Conservation (phyloP, 2,888 invertebrate genomes). For the Ditylenchus weischeri region DNA sequence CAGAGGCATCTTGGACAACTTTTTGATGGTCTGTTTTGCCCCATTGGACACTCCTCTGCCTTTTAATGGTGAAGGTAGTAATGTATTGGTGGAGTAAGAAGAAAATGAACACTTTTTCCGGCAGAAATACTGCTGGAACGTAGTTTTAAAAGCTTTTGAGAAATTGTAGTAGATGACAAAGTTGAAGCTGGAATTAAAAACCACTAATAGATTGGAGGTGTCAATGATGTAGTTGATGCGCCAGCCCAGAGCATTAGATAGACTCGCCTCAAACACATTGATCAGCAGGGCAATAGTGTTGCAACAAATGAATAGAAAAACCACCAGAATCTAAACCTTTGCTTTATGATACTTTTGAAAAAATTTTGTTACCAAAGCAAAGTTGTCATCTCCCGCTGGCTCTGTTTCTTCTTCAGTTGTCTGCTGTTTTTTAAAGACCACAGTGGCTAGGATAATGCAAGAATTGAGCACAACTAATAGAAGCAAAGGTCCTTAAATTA, state of each 20-base stretch:
- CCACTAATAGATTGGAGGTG: slow-evolving; percentile 56
- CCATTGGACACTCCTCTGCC: no score
- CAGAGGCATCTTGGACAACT: no score
- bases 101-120: slow-evolving; percentile 1
- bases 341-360: background rate
- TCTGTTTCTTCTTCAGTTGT: slow-evolving; percentile 11
- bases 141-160: slow-evolving; percentile 48
- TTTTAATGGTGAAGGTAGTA: background rate
- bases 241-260: slow-evolving; percentile 40
- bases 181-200: slow-evolving; percentile 57
- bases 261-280: slow-evolving; percentile 42
- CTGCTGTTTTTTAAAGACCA: slow-evolving; percentile 32
- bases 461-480: slow-evolving; percentile 50
- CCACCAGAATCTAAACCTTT: slow-evolving; percentile 51
- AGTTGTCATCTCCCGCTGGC: slow-evolving; percentile 36
- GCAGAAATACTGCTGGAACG: slow-evolving; percentile 42
- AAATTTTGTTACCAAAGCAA: slow-evolving; percentile 38
- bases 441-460: slow-evolving; percentile 45
- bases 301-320: slow-evolving; percentile 56
- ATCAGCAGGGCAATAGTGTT: slow-evolving; percentile 55
- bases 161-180: slow-evolving; percentile 58
- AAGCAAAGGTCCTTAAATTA: slow-evolving; percentile 44
- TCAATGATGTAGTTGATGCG: slow-evolving; percentile 57
- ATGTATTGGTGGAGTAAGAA: background rate
- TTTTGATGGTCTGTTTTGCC: no score